Evolutionary conservation across 2,797 vertebrate species (phyloP).

Genomic region (Poecilia gillii): DNA sequence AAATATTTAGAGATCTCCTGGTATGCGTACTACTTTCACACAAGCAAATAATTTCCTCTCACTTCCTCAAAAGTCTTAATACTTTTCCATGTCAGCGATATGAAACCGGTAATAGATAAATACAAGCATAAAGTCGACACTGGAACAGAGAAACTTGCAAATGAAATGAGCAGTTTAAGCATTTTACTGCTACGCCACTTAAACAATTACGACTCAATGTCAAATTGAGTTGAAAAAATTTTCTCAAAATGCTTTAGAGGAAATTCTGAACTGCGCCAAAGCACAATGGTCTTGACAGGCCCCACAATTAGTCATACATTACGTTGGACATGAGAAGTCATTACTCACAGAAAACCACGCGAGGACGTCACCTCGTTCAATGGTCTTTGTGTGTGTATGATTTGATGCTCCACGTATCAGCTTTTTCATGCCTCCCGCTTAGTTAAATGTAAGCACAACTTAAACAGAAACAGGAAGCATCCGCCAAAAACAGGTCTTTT

Average conservation of each 20-base stretch:
- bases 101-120: background rate
- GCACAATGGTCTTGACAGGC: slow-evolving; percentile 30
- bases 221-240: slow-evolving; percentile 27
- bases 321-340: slow-evolving; percentile 1
- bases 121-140: background rate
- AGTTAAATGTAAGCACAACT: background rate
- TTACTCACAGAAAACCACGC: slow-evolving; percentile 27
- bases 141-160: slow-evolving; percentile 15
- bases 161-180: slow-evolving; percentile 24
- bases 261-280: slow-evolving; percentile 43
- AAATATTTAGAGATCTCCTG: background rate
- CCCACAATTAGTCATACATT: slow-evolving; percentile 40
- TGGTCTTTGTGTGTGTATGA: slow-evolving; percentile 15
- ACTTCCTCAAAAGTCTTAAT: background rate
- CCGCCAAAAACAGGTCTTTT: background rate
- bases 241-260: slow-evolving; percentile 41
- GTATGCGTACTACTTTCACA: background rate
- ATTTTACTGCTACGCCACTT: slow-evolving; percentile 14
- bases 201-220: slow-evolving; percentile 29
- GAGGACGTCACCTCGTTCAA: slow-evolving; percentile 15
- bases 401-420: background rate
- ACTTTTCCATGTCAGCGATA: slow-evolving; percentile 1
- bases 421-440: background rate
- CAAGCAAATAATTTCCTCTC: background rate
- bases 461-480: background rate